Base-by-base conservation (phyloP, 2,113 vertebrate genomes). In the Sclerurus mexicanus region DNA sequence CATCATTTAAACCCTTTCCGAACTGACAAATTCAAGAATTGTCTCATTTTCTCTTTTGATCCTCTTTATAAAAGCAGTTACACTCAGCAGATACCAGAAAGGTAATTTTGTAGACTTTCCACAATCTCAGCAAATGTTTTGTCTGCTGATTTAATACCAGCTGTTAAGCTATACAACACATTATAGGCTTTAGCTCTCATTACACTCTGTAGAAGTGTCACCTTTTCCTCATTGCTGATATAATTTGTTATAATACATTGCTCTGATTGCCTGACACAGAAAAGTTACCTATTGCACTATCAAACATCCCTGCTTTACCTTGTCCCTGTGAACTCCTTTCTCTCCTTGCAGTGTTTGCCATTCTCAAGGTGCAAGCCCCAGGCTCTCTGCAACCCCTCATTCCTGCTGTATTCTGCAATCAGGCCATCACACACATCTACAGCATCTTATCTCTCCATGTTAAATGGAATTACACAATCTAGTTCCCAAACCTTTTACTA, bases 51-150 rank as follows among this genome's bases (percentile, higher is more conserved):
- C 86, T 89, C 37, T 64, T 85, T 66, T 66, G 74, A 77, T 64
- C 30, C 59, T 69, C 66, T 66, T 76, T 64, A 27, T 47, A 82
- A 82, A 69, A 66, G 62, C 71, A 85, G 85, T 56, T 71, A 68
- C 35, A 33, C 81, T 87, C 39, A 5, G 76, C 80, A 90, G 76
- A 87, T 86, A 89, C 31, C 49, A 66, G 53, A 87, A 78, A 95
- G 49, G 89, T 89, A 87, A 92, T 89, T 94, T 63, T 81, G 56
- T 55, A 92, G 77, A 91, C 63, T 96, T 95, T 93, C 66, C 53
- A 95, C 82, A 12, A 35, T 58, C 95, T 95, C 87, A 91, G 94
- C 95, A 96, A 85, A 93, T 82, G 71, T 94, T 95, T 94, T 94
- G 77, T 89, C 89, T 94, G 91, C 58, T 87, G 87, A 94, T 96